These are phyloP conservation scores for Ceratina calcarata DNA, from an alignment of 1,140 invertebrate species.

Conservation along the genomic window DNA sequence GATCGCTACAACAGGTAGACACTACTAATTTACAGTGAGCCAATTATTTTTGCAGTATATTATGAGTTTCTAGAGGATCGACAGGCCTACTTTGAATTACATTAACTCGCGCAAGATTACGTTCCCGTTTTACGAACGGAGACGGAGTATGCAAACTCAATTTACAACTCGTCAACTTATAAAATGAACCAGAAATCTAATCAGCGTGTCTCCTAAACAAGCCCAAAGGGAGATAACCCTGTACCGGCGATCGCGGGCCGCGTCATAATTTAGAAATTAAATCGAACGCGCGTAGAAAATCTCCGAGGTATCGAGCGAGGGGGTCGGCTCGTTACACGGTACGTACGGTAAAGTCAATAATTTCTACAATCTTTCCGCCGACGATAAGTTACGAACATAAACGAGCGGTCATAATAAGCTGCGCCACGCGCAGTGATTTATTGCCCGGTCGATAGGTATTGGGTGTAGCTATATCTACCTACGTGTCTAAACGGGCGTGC, in stretches of 20 bases:
- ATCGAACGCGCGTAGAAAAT: constrained; percentile 5
- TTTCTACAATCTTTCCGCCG: constrained; percentile 48
- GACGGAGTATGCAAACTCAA: not conserved
- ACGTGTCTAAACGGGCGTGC: constrained; percentile 56
- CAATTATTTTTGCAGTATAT: too few relatives aligned
- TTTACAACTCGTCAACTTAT: not conserved
- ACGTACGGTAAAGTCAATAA: constrained; percentile 28
- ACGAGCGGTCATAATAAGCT: constrained; percentile 60
- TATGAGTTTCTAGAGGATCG: too few relatives aligned
- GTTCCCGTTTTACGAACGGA: too few relatives aligned
- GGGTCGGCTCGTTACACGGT: constrained; percentile 16
- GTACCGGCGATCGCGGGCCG: not conserved
- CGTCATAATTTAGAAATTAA: constrained; percentile 30
- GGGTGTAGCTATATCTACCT: constrained; percentile 50
- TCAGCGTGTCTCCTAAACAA: not conserved
- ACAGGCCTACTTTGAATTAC: too few relatives aligned
- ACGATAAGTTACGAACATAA: constrained; percentile 53
- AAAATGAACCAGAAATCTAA: not conserved
- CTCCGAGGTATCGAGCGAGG: too few relatives aligned
- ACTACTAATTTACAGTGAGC: too few relatives aligned
- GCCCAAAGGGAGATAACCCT: not conserved
- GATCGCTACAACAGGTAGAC: not conserved
- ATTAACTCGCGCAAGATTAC: too few relatives aligned
- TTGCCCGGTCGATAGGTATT: constrained; percentile 53
- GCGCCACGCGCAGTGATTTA: constrained; percentile 52